phyloP scores from a whole-genome alignment of 2,113 vertebrate genomes.

The Indicator maculatus region DNA sequence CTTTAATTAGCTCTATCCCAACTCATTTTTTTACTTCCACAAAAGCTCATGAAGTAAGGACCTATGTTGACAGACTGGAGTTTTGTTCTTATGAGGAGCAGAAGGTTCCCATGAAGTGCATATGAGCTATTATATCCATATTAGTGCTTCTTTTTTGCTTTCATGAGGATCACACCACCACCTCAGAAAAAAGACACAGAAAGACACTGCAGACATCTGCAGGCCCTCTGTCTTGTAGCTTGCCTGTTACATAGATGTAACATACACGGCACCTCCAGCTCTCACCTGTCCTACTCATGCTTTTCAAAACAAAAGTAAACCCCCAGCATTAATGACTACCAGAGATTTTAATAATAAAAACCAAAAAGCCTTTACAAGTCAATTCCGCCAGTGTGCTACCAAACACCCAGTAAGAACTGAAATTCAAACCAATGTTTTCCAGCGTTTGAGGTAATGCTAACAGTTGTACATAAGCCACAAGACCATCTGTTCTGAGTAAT shows the following conservation, averaged over 20 bases:
- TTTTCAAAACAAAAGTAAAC: background rate
- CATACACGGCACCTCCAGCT: background rate
- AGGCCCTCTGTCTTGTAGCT: background rate
- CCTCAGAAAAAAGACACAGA: background rate
- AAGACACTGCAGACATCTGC: background rate
- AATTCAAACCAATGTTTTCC: background rate
- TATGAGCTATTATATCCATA: background rate
- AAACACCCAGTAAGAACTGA: background rate
- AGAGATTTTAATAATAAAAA: background rate
- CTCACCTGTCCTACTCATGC: background rate
- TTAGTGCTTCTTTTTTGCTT: background rate
- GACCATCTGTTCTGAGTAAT: background rate
- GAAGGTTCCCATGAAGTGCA: background rate
- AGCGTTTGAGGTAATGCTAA: background rate
- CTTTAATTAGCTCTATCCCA: background rate
- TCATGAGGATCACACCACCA: background rate
- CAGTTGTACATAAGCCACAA: background rate
- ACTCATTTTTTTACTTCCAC: background rate
- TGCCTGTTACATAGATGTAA: background rate
- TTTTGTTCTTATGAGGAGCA: background rate
- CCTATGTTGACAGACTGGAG: background rate
- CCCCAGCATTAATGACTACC: background rate
- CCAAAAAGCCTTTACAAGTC: background rate
- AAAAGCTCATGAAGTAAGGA: background rate
- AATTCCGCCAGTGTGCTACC: background rate